A percentile compares a stretch with the other conserved stretches of the same genome.
These are phyloP conservation scores for Lepus oiostolus DNA, from an alignment of 2,797 vertebrate genomes.

Conservation along the genomic window DNA sequence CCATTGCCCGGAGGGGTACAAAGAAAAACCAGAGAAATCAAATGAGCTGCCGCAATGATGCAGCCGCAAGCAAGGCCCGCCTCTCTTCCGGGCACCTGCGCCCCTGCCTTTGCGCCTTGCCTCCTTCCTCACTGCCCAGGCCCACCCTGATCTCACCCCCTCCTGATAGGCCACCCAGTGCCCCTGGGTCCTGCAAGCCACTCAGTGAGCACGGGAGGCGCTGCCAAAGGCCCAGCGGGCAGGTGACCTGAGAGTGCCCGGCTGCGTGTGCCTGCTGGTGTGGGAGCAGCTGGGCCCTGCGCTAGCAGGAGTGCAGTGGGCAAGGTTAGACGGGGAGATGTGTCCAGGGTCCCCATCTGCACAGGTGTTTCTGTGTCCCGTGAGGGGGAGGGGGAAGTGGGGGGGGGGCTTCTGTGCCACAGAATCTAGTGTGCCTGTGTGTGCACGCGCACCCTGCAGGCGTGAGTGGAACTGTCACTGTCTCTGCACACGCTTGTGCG, in stretches of 20 bases:
- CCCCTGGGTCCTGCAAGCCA: neutral
- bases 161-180: neutral
- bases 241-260: neutral
- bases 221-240: neutral
- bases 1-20: slow-evolving; percentile 45
- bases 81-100: neutral
- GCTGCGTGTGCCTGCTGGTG: neutral
- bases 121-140: neutral
- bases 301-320: neutral
- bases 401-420: neutral
- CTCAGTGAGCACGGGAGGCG: neutral
- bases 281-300: neutral
- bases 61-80: neutral
- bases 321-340: neutral
- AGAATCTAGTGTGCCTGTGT: neutral
- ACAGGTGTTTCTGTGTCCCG: neutral
- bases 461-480: neutral
- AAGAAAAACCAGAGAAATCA: neutral
- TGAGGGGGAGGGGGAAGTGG: neutral
- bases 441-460: neutral
- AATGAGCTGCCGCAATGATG: neutral
- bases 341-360: neutral
- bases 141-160: neutral
- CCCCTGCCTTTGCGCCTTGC: neutral
- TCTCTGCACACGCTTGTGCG: neutral